Percentiles rank a stretch among this genome's conserved stretches.
phyloP scores from a whole-genome alignment of 2,797 vertebrate species.

The Argya squamiceps region DNA sequence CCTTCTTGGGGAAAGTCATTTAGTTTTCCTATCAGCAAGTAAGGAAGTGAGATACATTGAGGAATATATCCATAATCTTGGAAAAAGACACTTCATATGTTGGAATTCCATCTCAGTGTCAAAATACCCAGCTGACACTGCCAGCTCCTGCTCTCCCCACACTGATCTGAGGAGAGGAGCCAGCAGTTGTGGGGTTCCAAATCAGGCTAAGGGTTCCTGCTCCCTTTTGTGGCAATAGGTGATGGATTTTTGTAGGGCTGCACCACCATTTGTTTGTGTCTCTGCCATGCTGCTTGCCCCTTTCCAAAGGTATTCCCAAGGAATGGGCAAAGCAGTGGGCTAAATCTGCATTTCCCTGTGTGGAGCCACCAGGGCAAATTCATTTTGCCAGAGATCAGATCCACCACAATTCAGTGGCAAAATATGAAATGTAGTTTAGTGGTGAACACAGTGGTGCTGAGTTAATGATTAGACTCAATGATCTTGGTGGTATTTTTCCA shows the following conservation, averaged over 20 bases:
- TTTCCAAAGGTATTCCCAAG: not conserved
- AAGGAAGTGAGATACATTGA: not conserved
- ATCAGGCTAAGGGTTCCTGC: not conserved
- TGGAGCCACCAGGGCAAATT: not conserved
- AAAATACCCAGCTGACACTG: not conserved
- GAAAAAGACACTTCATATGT: not conserved
- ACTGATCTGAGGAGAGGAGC: not conserved
- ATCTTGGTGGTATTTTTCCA: not conserved
- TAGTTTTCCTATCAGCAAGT: not conserved
- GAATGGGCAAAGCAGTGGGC: not conserved
- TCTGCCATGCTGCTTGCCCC: not conserved
- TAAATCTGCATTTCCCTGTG: not conserved
- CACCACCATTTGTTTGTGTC: not conserved
- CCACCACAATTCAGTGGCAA: not conserved
- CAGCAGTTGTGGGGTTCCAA: not conserved
- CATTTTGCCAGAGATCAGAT: not conserved
- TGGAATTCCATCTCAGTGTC: not conserved
- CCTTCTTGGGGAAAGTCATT: not conserved
- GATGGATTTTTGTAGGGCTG: not conserved
- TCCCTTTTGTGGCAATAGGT: accelerated
- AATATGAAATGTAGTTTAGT: not conserved
- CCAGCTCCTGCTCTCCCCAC: not conserved
- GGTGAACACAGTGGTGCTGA: not conserved
- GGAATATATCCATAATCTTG: not conserved
- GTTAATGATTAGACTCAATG: not conserved